These are phyloP conservation scores for Clostera curtula DNA, from an alignment of 2,888 invertebrate species.

Conservation along the genomic window DNA sequence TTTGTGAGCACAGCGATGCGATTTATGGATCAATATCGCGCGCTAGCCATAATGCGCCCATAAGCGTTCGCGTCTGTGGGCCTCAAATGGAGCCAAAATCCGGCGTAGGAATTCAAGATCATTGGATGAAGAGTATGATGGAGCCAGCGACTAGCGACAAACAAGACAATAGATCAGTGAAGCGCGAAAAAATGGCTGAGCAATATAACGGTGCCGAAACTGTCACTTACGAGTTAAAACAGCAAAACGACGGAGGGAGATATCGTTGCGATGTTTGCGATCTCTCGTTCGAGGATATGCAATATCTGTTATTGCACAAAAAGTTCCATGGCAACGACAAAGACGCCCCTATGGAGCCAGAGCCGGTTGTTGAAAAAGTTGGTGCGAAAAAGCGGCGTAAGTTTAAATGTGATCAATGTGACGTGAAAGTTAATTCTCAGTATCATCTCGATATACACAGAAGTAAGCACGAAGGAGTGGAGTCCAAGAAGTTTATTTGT, in stretches of 20 bases:
- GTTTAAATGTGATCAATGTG: constrained; percentile 64
- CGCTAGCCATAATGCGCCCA: constrained; percentile 36
- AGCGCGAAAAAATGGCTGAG: constrained; percentile 67
- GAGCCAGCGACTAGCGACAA: constrained; percentile 63
- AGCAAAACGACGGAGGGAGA: constrained; percentile 40
- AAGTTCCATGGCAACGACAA: constrained; percentile 66
- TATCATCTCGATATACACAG: constrained; percentile 65
- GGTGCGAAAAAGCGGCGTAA: constrained; percentile 60
- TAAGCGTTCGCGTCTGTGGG: constrained; percentile 29
- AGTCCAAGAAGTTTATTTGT: constrained; percentile 59
- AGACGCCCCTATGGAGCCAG: constrained; percentile 48
- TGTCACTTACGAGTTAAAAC: constrained; percentile 50
- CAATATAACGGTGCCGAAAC: constrained; percentile 52
- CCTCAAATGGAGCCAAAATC: constrained; percentile 63
- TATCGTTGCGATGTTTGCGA: constrained; percentile 64
- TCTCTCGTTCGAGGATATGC: constrained; percentile 61
- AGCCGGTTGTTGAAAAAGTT: constrained; percentile 38
- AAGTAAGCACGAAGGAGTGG: constrained; percentile 61
- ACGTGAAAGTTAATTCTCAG: constrained; percentile 67
- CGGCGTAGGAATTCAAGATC: constrained; percentile 57
- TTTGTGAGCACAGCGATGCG: constrained; percentile 26
- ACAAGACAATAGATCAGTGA: constrained; percentile 51
- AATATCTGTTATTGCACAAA: constrained; percentile 61
- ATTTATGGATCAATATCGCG: constrained; percentile 59
- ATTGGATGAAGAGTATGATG: constrained; percentile 71